Conservation (phyloP, 35 echinoderm and acorn worm species). For the Holothuria glaberrima region DNA sequence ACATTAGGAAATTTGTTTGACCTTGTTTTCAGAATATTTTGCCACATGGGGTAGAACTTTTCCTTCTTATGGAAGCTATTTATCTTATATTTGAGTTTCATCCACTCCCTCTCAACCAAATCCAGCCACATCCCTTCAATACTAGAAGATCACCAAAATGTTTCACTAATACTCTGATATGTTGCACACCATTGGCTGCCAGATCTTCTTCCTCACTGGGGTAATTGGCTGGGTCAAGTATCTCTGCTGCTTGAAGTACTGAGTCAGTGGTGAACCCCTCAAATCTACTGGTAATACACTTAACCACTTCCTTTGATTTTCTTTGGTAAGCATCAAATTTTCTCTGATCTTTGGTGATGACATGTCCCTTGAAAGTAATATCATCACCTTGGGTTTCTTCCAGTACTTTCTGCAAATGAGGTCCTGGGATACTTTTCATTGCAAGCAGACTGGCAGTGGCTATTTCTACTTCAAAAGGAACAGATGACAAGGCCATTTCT, state of each 20-base stretch:
- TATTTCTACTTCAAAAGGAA: neutral
- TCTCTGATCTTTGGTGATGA: neutral
- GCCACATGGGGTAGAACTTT: too few relatives aligned
- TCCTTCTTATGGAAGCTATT: neutral
- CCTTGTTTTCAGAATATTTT: too few relatives aligned
- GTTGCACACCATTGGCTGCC: neutral
- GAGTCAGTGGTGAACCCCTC: neutral
- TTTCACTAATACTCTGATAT: neutral
- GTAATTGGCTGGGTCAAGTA: slow-evolving; percentile 26
- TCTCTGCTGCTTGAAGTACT: slow-evolving; percentile 30
- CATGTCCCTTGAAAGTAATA: too few relatives aligned
- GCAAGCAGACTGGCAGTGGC: neutral
- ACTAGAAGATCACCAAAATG: slow-evolving; percentile 11
- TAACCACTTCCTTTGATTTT: neutral
- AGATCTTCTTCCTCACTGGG: slow-evolving; percentile 26
- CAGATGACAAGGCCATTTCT: neutral
- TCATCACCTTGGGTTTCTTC: neutral
- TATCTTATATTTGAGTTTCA: neutral
- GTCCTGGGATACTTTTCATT: neutral
- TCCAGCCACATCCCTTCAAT: neutral
- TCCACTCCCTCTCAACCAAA: neutral
- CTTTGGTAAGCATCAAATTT: neutral
- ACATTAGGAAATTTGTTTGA: too few relatives aligned
- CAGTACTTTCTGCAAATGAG: neutral
- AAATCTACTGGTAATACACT: neutral